A percentile compares a stretch with the other conserved stretches of the same genome.
Conservation (phyloP, 2,113 vertebrate species). For the Probosciger aterrimus region DNA sequence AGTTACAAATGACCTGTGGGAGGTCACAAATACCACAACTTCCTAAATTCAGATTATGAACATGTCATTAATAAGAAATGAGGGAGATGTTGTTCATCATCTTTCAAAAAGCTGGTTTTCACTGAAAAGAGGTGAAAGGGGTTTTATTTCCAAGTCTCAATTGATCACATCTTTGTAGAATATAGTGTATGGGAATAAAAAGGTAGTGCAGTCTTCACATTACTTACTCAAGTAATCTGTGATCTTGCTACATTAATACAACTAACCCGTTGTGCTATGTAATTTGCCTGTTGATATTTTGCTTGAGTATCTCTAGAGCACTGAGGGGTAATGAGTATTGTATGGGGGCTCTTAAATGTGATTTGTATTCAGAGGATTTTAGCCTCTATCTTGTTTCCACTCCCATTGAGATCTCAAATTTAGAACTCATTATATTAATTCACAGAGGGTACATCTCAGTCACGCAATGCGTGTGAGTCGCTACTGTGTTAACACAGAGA, state of each 20-base stretch:
- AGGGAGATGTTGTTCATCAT: constrained; percentile 8
- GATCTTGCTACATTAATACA: constrained; percentile 9
- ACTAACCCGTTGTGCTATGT: not conserved
- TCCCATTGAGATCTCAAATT: not conserved
- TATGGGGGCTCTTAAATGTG: not conserved
- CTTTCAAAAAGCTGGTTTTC: constrained; percentile 24
- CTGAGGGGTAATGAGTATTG: not conserved
- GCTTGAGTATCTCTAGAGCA: not conserved
- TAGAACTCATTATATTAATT: not conserved
- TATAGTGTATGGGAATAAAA: not conserved
- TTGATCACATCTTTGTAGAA: not conserved
- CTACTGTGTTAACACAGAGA: not conserved
- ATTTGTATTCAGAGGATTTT: not conserved
- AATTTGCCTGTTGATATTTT: constrained; percentile 41
- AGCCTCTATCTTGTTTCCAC: not conserved
- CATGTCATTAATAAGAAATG: constrained; percentile 53
- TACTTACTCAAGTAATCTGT: not conserved
- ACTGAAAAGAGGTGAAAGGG: not conserved
- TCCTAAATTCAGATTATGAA: constrained; percentile 33
- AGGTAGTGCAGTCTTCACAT: not conserved
- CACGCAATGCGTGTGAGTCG: not conserved
- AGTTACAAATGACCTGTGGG: constrained; percentile 71
- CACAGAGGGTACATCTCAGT: not conserved
- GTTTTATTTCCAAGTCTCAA: not conserved
- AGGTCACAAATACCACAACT: constrained; percentile 54